Conservation (phyloP, 2,113 vertebrate species). For the Albula goreensis region DNA sequence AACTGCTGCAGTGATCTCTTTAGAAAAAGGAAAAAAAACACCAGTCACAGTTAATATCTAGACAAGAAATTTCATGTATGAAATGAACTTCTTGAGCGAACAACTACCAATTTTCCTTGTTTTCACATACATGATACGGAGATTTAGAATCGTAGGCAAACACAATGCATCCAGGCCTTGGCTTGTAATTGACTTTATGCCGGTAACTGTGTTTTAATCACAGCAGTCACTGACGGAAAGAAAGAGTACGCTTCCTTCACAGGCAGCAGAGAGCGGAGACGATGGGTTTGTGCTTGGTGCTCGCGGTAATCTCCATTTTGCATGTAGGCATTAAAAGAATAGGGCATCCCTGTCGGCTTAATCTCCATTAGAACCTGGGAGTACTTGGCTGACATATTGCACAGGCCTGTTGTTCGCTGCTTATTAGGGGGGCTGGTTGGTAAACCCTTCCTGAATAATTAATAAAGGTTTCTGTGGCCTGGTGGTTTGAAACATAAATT, state of each 20-base stretch:
- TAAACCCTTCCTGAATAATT: slow-evolving; percentile 50
- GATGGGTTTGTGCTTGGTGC: too few species aligned
- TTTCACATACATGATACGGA: background rate
- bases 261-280: background rate
- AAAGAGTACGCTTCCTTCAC: background rate
- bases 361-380: slow-evolving; percentile 53
- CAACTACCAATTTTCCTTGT: background rate
- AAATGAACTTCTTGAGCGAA: background rate
- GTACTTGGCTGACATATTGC: slow-evolving; percentile 33
- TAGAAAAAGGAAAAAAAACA: background rate
- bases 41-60: background rate
- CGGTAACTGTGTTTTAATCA: background rate
- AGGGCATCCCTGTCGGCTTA: slow-evolving; percentile 21
- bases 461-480: slow-evolving; percentile 36
- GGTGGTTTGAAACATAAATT: slow-evolving; percentile 33
- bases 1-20: background rate
- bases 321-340: background rate
- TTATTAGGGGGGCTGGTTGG: slow-evolving; percentile 29
- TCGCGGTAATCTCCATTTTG: background rate
- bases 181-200: background rate
- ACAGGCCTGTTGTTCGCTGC: slow-evolving; percentile 14
- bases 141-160: background rate
- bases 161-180: background rate
- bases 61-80: background rate
- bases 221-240: background rate